Evolutionary conservation across 2,113 vertebrate genomes (phyloP), one percentile per base, ranked within the genome.

Genomic region (Leptosomus discolor): DNA sequence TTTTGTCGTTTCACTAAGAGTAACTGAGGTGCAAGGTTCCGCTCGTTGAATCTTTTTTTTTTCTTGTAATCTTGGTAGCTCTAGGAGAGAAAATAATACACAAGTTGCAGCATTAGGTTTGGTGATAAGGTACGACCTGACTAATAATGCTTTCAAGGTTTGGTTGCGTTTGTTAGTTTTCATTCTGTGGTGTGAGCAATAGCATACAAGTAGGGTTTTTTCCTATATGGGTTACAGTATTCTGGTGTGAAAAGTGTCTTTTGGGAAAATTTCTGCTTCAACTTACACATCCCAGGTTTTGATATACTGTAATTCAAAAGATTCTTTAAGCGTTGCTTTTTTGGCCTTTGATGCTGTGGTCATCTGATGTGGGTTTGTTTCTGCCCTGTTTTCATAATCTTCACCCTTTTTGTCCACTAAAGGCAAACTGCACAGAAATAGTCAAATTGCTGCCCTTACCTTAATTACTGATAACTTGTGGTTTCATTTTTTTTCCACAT

Each of bases 371-470:
- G 91, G 82, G 61, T 92, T 92, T 93, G 86, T 93, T 92, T 96
- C 96, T 95, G 65, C 88, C 86, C 86, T 97, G 76, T 92, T 97
- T 90, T 94, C 96, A 68, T 89, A 85, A 91, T 95, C 92, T 97
- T 97, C 79, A 94, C 19, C 76, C 65, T 94, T 96, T 94, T 95
- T 91, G 91, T 86, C 97, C 56, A 9, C 84, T 97, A 93, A 96
- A 97, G 96, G 96, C 96, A 97, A 97, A 97, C 92, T 95, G 95
- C 97, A 97, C 56, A 89, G 80, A 95, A 94, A 22, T 74, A 64
- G 12, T 89, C 67, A 86, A 94, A 94, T 87, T 84, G 6, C 37
- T 92, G 46, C 46, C 76, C 71, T 34, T 74, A 65, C 3, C 1
- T 85, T 77, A 85, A 63, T 93, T 74, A 53, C 29, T 39, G 51